Percentiles rank a stretch among this genome's conserved stretches.
phyloP scores from a whole-genome alignment of 2,888 invertebrate species.

The Pyrgus malvae region DNA sequence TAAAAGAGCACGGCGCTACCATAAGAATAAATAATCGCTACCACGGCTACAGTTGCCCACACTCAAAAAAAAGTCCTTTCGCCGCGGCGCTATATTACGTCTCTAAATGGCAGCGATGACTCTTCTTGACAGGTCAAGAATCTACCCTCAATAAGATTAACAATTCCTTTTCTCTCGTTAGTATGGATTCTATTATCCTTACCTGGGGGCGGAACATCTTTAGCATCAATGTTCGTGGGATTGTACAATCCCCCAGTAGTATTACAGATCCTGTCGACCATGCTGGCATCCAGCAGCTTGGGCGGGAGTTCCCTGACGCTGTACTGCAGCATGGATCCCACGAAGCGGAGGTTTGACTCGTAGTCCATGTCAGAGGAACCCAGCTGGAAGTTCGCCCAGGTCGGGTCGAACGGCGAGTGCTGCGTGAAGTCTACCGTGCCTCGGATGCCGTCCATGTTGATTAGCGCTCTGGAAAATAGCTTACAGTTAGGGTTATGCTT shows the following conservation, averaged over 20 bases:
- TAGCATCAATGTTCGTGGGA: slow-evolving; percentile 84
- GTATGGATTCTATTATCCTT: slow-evolving; percentile 37
- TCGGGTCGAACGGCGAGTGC: slow-evolving; percentile 91
- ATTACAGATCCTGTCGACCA: slow-evolving; percentile 79
- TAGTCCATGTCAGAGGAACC: slow-evolving; percentile 84
- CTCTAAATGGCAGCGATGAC: no score
- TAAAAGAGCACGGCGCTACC: no score
- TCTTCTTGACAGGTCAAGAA: no score
- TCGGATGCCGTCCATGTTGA: slow-evolving; percentile 89
- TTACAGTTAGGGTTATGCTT: not conserved
- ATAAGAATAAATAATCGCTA: no score
- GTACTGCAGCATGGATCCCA: slow-evolving; percentile 87
- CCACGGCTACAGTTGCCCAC: no score
- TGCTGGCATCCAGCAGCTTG: slow-evolving; percentile 50
- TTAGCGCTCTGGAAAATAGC: slow-evolving; percentile 78
- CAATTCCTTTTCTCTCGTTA: no score
- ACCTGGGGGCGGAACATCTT: slow-evolving; percentile 85
- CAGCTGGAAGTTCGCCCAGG: slow-evolving; percentile 88
- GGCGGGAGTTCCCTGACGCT: slow-evolving; percentile 88
- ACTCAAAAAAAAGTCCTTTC: no score
- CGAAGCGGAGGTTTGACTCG: slow-evolving; percentile 87
- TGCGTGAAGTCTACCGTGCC: slow-evolving; percentile 90
- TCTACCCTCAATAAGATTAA: no score
- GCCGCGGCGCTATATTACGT: no score
- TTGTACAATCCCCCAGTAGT: slow-evolving; percentile 89